phyloP scores from a whole-genome alignment of 1,140 invertebrate species.

The Drosophila pseudoananassae region DNA sequence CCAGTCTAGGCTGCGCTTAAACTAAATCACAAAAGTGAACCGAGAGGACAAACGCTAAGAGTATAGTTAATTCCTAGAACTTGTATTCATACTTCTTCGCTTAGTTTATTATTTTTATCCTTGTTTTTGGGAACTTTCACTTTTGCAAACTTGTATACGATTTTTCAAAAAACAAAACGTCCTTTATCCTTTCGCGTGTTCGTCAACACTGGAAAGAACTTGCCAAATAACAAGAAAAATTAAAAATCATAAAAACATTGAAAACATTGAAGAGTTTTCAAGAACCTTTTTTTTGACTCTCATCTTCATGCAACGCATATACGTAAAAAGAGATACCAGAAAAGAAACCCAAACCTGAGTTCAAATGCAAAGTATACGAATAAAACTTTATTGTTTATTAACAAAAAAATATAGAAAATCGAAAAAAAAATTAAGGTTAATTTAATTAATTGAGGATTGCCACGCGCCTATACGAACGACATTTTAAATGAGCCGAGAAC shows the following conservation, averaged over 20 bases:
- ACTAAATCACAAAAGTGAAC: constrained; percentile 12
- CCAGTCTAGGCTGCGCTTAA: constrained; percentile 49
- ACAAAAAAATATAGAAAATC: constrained; percentile 25
- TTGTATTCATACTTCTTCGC: constrained; percentile 35
- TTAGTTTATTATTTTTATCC: constrained; percentile 45
- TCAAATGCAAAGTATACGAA: constrained; percentile 85
- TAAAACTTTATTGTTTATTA: constrained; percentile 74
- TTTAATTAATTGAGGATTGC: constrained; percentile 73
- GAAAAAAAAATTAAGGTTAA: constrained; percentile 68
- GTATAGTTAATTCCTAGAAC: constrained; percentile 61
- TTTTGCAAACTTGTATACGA: constrained; percentile 77
- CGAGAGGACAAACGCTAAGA: constrained; percentile 36
- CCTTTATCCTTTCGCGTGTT: constrained; percentile 69
- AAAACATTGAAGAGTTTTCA: constrained; percentile 23
- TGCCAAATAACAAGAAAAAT: constrained; percentile 64
- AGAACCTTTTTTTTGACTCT: constrained; percentile 61
- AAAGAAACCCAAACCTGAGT: constrained; percentile 79
- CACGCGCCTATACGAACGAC: constrained; percentile 77
- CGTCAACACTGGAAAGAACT: constrained; percentile 67
- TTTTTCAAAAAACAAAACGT: constrained; percentile 76
- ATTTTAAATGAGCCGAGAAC: constrained; percentile 77
- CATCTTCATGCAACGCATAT: constrained; percentile 71
- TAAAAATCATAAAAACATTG: constrained; percentile 7
- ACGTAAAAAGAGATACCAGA: constrained; percentile 69
- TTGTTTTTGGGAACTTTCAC: constrained; percentile 59